These are phyloP conservation scores for Gobius niger DNA, from an alignment of 2,113 vertebrate genomes.

Conservation along the genomic window DNA sequence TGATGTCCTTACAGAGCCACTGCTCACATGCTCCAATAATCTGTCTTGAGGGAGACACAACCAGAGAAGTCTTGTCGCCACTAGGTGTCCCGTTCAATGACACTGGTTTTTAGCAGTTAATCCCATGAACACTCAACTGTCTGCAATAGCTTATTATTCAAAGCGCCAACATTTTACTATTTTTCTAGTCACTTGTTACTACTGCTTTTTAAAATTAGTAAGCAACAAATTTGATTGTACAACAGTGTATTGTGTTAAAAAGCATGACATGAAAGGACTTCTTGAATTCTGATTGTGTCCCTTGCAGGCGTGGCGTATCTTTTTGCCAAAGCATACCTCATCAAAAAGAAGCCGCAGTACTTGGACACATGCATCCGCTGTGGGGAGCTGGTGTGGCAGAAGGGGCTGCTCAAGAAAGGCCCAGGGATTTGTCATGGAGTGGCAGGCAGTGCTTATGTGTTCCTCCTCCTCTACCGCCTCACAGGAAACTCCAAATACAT, in stretches of 20 bases:
- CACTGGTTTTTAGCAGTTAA: not conserved
- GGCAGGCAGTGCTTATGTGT: slow-evolving; percentile 88
- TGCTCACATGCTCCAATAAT: not conserved
- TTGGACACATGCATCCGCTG: slow-evolving; percentile 88
- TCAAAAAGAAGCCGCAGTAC: slow-evolving; percentile 88
- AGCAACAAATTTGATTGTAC: too few relatives aligned
- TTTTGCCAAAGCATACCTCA: slow-evolving; percentile 88
- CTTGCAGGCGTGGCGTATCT: slow-evolving; percentile 85
- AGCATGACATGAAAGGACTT: too few relatives aligned
- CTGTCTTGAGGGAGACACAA: not conserved
- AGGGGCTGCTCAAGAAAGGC: slow-evolving; percentile 88
- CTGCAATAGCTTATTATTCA: not conserved
- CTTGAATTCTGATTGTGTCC: slow-evolving; percentile 52
- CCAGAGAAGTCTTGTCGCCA: not conserved
- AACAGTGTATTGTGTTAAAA: too few relatives aligned
- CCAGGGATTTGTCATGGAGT: slow-evolving; percentile 89
- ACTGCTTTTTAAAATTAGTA: too few relatives aligned
- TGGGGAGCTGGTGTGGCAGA: slow-evolving; percentile 88
- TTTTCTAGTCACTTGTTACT: too few relatives aligned
- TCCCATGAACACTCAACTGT: not conserved
- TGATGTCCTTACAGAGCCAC: not conserved
- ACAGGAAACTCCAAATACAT: slow-evolving; percentile 89
- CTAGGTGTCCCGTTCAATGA: not conserved
- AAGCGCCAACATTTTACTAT: too few relatives aligned
- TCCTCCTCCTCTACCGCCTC: slow-evolving; percentile 86